Evolutionary conservation across 2,113 vertebrate genomes (phyloP).

Genomic region (Jacana jacana): DNA sequence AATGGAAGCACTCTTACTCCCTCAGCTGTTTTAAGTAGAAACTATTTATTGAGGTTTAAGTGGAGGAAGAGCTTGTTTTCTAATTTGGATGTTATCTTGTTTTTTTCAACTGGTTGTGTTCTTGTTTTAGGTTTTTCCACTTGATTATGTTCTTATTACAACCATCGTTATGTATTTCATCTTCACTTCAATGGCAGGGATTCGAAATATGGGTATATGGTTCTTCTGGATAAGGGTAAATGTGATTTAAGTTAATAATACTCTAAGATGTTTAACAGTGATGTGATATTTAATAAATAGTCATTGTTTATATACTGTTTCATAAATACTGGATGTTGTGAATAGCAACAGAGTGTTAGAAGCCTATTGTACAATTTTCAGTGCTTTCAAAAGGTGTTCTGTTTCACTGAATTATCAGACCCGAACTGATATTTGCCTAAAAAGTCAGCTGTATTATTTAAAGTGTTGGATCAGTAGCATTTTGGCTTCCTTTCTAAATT

Average conservation of each 20-base stretch:
- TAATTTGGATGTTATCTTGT: neutral
- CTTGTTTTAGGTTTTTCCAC: constrained; percentile 87
- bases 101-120: neutral
- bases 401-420: neutral
- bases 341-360: neutral
- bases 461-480: neutral
- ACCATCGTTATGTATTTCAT: constrained; percentile 97
- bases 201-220: constrained; percentile 98
- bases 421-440: neutral
- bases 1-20: neutral
- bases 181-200: constrained; percentile 97
- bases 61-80: neutral
- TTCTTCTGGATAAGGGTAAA: constrained; percentile 98
- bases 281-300: neutral
- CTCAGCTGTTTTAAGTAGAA: neutral
- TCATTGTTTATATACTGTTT: neutral
- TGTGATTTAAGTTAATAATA: neutral
- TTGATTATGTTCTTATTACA: constrained; percentile 96
- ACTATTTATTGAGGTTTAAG: neutral
- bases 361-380: neutral
- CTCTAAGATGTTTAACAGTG: neutral
- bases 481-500: neutral
- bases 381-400: neutral
- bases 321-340: neutral
- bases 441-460: neutral